phyloP scores from a whole-genome alignment of 2,797 vertebrate genomes.

The Sorex maritimensis region DNA sequence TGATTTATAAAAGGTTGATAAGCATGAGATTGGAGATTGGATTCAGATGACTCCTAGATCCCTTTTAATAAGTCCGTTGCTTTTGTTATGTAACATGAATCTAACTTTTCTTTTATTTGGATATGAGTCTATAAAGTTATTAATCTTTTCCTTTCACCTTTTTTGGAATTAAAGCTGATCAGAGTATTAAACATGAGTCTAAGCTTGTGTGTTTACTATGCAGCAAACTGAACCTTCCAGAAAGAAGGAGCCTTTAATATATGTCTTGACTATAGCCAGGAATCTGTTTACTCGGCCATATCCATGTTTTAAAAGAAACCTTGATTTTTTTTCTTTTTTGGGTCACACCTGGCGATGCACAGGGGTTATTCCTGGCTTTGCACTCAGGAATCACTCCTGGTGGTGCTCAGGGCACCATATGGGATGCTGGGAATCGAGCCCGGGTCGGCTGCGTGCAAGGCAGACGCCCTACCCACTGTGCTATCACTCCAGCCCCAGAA shows the following conservation, averaged over 20 bases:
- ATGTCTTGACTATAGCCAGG: conserved; percentile 24
- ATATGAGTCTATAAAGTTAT: conserved; percentile 22
- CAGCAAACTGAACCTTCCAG: conserved; percentile 37
- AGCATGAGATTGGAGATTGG: conserved; percentile 15
- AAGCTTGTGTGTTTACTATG: conserved; percentile 23
- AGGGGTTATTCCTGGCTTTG: too few species aligned
- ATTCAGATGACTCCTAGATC: conserved; percentile 37
- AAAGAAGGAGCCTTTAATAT: conserved; percentile 45
- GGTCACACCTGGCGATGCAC: too few species aligned
- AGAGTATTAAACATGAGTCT: conserved; percentile 62
- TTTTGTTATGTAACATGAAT: conserved; percentile 60
- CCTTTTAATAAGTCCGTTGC: conserved; percentile 47
- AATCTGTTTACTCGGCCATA: not conserved
- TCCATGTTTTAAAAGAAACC: conserved; percentile 18
- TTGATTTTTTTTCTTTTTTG: not conserved
- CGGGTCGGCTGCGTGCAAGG: too few species aligned
- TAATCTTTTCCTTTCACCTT: conserved; percentile 28
- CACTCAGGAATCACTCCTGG: too few species aligned
- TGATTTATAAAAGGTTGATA: conserved; percentile 62
- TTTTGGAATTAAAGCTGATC: conserved; percentile 62
- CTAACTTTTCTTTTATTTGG: conserved; percentile 42
- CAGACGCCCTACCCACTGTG: too few species aligned
- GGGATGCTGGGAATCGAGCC: too few species aligned
- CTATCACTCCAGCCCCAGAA: not conserved
- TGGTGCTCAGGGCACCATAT: too few species aligned